Evolutionary conservation across 2,797 vertebrate species (phyloP).

Genomic region (Falco peregrinus): DNA sequence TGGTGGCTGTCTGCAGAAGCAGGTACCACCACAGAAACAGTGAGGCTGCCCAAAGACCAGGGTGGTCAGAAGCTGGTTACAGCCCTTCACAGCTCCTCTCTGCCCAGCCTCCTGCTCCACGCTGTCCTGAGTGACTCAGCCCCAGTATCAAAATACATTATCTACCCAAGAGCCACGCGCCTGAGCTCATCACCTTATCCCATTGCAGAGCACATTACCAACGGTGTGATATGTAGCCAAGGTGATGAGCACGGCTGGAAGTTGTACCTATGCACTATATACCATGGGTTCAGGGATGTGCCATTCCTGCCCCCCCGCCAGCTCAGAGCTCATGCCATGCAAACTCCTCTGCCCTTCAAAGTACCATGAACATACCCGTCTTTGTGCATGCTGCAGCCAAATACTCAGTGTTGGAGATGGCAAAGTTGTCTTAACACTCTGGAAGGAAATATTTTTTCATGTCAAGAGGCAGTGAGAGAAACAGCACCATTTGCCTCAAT

Average conservation of each 20-base stretch:
- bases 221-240: fast-evolving
- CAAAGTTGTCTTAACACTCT: neutral
- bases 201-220: neutral
- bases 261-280: neutral
- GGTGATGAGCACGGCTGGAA: neutral
- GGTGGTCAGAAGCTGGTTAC: neutral
- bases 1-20: neutral
- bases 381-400: neutral
- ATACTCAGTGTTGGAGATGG: neutral
- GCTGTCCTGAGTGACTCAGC: neutral
- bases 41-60: neutral
- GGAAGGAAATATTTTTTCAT: neutral
- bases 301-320: neutral
- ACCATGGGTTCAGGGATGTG: neutral
- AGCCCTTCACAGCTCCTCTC: neutral
- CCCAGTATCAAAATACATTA: neutral
- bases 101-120: neutral
- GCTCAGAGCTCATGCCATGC: neutral
- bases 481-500: neutral
- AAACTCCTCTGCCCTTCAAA: neutral
- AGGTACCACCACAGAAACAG: neutral
- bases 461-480: neutral
- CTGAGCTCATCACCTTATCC: fast-evolving
- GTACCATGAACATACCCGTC: too few relatives aligned
- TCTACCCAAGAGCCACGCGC: neutral